phyloP scores from a whole-genome alignment of 2,888 invertebrate genomes.

The Caenorhabditis panamensis region DNA sequence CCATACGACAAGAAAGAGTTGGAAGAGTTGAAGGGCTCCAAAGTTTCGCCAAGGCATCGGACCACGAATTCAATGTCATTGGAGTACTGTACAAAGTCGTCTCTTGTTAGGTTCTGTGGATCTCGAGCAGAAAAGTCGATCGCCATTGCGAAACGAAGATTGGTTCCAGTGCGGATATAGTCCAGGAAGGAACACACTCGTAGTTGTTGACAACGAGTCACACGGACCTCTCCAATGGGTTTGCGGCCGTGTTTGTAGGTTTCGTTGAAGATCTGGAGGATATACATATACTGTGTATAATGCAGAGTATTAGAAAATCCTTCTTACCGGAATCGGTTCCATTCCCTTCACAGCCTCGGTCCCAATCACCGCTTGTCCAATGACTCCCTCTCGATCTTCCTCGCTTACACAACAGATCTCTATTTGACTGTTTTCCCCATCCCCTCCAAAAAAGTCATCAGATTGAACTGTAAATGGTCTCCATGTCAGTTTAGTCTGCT shows the following conservation, averaged over 20 bases:
- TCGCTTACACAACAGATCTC: conserved; percentile 50
- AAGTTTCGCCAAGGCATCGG: conserved; percentile 66
- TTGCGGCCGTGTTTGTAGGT: conserved; percentile 64
- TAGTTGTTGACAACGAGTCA: conserved; percentile 68
- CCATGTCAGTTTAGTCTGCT: conserved; percentile 66
- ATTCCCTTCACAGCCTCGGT: conserved; percentile 37
- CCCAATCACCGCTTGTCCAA: conserved; percentile 40
- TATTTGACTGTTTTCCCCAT: conserved; percentile 44
- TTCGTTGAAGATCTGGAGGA: conserved; percentile 51
- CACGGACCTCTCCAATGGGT: conserved; percentile 69
- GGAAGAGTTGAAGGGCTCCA: conserved; percentile 67
- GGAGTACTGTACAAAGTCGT: conserved; percentile 65
- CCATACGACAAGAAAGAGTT: conserved; percentile 73
- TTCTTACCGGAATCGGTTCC: conserved; percentile 44
- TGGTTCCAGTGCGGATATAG: conserved; percentile 66
- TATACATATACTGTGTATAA: too few relatives aligned
- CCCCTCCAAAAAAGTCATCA: conserved; percentile 35
- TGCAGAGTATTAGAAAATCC: too few relatives aligned
- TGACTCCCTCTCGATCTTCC: conserved; percentile 51
- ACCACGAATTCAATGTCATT: conserved; percentile 76
- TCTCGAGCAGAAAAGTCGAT: conserved; percentile 75
- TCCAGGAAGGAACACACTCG: conserved; percentile 72
- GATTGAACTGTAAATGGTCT: conserved; percentile 70
- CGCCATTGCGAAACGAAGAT: conserved; percentile 70
- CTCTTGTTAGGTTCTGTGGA: conserved; percentile 37